Evolutionary conservation across 1,140 invertebrate species (phyloP), one percentile per base, ranked within the genome.

Genomic region (Aleiodes sp.): DNA sequence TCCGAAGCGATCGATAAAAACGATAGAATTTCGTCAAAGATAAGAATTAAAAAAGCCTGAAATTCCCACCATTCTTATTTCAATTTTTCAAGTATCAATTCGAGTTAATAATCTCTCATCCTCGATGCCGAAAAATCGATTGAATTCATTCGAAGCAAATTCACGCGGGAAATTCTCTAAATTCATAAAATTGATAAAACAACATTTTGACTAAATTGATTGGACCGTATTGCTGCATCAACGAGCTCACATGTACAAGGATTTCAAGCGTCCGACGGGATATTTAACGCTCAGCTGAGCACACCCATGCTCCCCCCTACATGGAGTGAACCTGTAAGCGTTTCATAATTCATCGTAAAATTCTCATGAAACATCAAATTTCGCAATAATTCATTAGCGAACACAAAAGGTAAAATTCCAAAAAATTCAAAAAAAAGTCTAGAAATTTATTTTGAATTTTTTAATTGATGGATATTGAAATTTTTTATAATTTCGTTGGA

Each of bases 211-310:
- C 24, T 7, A 46, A 46, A 46, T 46, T 46, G n/a, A 46, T 46
- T n/a, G 39, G 6, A n/a, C 39, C 14, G 4, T 8, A 8, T 41
- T n/a, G 41, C 41, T 46, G 41, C n/a, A n/a, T n/a, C n/a, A n/a
- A n/a, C n/a, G n/a, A n/a, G n/a, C n/a, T n/a, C n/a, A 46, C 41
- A 46, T 46, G 41, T 19, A 46, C 41, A 19, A 14, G 41, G 41
- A 46, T 46, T 46, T 46, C 24, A 46, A 19, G 14, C 41, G 41
- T 46, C 41, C 41, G 41, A 46, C 16, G 41, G 41, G 41, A 46
- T 46, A 46, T 46, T 46, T 19, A 46, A 46, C 41, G 41, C 41
- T 46, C 41, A 46, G 41, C 41, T 46, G 41, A 46, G 41, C 41
- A 46, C 41, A 46, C 41, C 16, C 41, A 7, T 14, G 2, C 14